Conservation (phyloP, 2,113 vertebrate genomes). For the Melospiza georgiana region DNA sequence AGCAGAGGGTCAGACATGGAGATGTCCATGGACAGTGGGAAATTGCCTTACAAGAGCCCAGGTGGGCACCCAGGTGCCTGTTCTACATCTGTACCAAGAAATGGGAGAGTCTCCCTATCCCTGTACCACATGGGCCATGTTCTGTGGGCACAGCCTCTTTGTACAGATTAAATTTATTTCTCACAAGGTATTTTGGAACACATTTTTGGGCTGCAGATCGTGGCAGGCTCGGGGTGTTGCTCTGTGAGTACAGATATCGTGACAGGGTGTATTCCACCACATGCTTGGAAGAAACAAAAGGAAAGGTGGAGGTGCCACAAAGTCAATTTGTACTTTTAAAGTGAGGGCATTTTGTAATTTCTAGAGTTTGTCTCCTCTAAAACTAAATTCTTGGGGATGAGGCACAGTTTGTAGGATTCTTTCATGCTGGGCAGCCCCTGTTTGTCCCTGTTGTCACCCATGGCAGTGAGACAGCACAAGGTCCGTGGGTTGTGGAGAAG, state of each 20-base stretch:
- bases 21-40: neutral
- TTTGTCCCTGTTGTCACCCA: accelerated
- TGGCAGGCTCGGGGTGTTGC: neutral
- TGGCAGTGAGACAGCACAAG: neutral
- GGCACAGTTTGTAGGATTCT: neutral
- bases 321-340: neutral
- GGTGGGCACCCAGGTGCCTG: neutral
- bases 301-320: neutral
- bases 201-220: accelerated
- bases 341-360: neutral
- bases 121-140: accelerated
- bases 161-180: neutral
- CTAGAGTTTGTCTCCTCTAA: neutral
- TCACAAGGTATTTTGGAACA: accelerated
- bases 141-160: accelerated
- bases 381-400: accelerated
- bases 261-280: neutral
- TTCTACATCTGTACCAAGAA: neutral
- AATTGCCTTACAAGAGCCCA: neutral
- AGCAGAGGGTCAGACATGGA: neutral
- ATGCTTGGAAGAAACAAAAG: neutral
- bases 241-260: accelerated
- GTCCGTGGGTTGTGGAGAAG: neutral
- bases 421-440: neutral
- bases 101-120: accelerated